Conservation (phyloP, 2,113 vertebrate genomes). For the Megalops atlanticus region DNA sequence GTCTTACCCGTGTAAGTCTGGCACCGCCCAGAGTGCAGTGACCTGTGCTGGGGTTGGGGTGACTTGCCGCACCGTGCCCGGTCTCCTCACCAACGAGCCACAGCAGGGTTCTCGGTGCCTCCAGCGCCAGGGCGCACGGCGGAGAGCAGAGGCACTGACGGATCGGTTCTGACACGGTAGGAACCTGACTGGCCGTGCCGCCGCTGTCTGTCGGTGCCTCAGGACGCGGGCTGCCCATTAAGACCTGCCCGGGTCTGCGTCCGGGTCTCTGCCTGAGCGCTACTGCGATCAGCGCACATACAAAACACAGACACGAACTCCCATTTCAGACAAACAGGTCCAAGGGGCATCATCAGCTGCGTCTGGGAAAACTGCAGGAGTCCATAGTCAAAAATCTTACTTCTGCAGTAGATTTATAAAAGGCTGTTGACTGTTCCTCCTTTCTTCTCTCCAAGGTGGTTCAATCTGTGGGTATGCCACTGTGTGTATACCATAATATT, state of each 20-base stretch:
- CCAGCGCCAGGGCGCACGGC: neutral
- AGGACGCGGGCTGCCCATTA: slow-evolving; percentile 1
- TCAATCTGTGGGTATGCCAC: too few relatives aligned
- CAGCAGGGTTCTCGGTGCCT: neutral
- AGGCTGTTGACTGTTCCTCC: too few relatives aligned
- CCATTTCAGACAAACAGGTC: too few relatives aligned
- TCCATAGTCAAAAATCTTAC: too few relatives aligned
- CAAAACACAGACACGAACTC: neutral
- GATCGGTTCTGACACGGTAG: neutral
- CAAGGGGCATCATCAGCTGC: too few relatives aligned
- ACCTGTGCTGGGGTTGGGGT: neutral
- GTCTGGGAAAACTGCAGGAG: too few relatives aligned
- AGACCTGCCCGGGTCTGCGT: too few relatives aligned
- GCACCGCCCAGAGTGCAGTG: neutral
- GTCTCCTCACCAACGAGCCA: neutral
- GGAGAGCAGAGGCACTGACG: neutral
- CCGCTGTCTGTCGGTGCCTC: neutral
- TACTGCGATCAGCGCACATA: neutral
- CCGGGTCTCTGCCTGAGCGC: too few relatives aligned
- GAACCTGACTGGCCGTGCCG: neutral
- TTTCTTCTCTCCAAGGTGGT: too few relatives aligned
- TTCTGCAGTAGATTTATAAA: too few relatives aligned
- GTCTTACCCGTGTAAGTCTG: neutral
- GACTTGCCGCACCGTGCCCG: neutral
- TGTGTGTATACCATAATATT: too few relatives aligned